These are phyloP conservation scores for Tuta absoluta DNA, from an alignment of 2,888 invertebrate species.

Conservation along the genomic window DNA sequence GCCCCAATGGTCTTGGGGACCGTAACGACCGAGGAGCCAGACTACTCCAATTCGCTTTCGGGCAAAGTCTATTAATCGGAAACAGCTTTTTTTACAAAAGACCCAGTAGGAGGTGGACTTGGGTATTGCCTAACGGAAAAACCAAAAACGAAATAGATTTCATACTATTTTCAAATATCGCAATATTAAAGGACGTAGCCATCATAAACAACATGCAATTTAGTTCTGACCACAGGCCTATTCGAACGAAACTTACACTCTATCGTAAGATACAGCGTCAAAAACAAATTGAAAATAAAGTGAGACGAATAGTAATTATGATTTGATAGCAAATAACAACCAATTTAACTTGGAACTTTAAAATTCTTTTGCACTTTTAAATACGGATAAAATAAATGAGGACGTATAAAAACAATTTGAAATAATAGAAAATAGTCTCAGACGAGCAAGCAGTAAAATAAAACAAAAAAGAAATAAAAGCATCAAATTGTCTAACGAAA, in stretches of 20 bases:
- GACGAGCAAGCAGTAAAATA: neutral
- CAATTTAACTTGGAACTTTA: neutral
- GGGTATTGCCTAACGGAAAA: neutral
- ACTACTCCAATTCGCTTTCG: conserved; percentile 9
- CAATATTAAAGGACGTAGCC: neutral
- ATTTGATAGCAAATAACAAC: neutral
- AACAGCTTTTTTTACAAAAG: conserved; percentile 8
- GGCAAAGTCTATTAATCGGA: conserved; percentile 7
- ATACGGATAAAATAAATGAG: neutral
- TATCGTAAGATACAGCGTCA: neutral
- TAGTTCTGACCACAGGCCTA: conserved; percentile 7
- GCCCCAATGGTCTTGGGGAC: neutral
- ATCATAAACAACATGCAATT: neutral
- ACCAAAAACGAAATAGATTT: conserved; percentile 13
- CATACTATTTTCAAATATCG: neutral
- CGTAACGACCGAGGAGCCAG: conserved; percentile 9
- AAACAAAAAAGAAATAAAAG: neutral
- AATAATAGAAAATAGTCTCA: neutral
- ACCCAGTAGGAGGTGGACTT: neutral
- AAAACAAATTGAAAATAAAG: neutral
- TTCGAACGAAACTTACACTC: no score
- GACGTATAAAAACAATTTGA: neutral
- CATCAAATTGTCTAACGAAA: neutral
- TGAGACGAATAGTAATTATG: neutral
- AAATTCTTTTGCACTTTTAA: neutral